Evolutionary conservation across 2,797 vertebrate species (phyloP), one percentile per base, ranked within the genome.

Genomic region (Toxotes lorentzi): DNA sequence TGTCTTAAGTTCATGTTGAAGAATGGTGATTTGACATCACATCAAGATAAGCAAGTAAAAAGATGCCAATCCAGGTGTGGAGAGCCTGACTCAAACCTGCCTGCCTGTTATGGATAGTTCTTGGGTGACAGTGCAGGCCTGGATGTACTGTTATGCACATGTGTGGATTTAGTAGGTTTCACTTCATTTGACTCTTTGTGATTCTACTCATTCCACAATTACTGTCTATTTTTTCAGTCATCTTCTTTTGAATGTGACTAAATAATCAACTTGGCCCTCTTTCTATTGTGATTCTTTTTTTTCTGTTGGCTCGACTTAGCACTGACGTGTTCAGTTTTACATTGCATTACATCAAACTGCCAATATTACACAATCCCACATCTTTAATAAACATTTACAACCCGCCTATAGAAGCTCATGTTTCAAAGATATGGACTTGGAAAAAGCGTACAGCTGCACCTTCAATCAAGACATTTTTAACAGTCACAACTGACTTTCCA

Each of bases 21-120:
- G 73, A 83, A 90, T 87, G 86, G 64, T 90, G 90, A 92, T 90
- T 90, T 88, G 88, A 88, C 86, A 79, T 79, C 76, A 68, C 73
- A 83, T 88, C 81, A 51, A 91, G 80, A 88, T 90, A 91, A 89
- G 83, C 64, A 62, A 73, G 70, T 72, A 79, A 66, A 86, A 79
- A 77, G 81, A 89, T 85, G 85, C 86, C 85, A 83, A 70, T 17
- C 67, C 63, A 87, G 86, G 76, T 71, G 80, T 61, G 27, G 81
- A 63, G 77, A 47, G 74, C 56, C 51, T 56, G 70, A 80, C 62
- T 81, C 54, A 43, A 69, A 70, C 43, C 64, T 30, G 72, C 53
- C 48, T 23, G 24, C 27, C 60, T 83, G 86, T 84, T 84, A 86
- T 53, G 5, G 73, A 82, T 72, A 64, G 68, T 38, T 88, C 45